Conservation (phyloP, 2,888 invertebrate genomes). For the Barypeithes pellucidus region DNA sequence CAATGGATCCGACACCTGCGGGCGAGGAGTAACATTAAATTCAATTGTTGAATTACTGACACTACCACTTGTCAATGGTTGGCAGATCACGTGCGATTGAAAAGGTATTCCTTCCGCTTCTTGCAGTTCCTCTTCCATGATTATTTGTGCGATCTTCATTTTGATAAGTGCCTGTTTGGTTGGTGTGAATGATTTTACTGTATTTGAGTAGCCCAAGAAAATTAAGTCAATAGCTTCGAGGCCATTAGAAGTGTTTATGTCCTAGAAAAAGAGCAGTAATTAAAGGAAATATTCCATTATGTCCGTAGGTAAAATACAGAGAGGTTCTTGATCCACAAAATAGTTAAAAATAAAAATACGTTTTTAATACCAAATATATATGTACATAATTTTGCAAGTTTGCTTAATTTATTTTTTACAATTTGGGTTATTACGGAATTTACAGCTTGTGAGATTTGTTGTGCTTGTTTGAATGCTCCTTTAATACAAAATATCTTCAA, state of each 20-base stretch:
- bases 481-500: no score
- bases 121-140: constrained; percentile 15
- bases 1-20: neutral
- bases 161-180: constrained; percentile 15
- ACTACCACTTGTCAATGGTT: neutral
- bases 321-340: no score
- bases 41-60: neutral
- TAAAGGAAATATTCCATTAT: no score
- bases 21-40: neutral
- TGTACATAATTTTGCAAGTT: no score
- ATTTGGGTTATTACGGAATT: no score
- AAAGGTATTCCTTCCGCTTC: constrained; percentile 12
- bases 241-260: neutral
- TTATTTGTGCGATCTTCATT: constrained; percentile 19
- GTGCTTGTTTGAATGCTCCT: no score
- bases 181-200: neutral
- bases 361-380: no score
- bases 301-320: no score
- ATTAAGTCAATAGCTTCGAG: constrained; percentile 6
- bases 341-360: no score
- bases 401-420: no score
- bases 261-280: no score
- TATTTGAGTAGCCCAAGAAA: constrained; percentile 11
- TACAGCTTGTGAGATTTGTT: no score
- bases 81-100: neutral